Conservation (phyloP, 1,140 invertebrate genomes). For the Euwallacea fornicatus region DNA sequence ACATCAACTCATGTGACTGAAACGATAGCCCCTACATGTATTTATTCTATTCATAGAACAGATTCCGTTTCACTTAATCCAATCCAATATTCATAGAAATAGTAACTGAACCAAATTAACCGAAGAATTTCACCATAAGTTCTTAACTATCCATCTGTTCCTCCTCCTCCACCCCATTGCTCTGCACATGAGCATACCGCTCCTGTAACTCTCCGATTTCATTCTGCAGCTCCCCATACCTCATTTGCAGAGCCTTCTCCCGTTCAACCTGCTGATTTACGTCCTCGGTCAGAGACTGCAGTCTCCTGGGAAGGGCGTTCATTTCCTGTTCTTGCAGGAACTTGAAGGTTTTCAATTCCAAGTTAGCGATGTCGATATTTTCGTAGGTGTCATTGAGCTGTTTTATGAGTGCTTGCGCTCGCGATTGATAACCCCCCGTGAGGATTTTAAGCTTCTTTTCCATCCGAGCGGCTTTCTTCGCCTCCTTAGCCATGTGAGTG, state of each 20-base stretch:
- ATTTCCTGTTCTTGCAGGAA: slow-evolving; percentile 89
- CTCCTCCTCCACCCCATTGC: slow-evolving; percentile 12
- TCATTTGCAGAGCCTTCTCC: slow-evolving; percentile 83
- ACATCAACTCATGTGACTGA: too few species aligned
- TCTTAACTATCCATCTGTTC: neutral
- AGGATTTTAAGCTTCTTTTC: slow-evolving; percentile 95
- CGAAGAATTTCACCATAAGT: too few species aligned
- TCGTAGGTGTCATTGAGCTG: slow-evolving; percentile 86
- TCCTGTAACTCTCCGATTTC: slow-evolving; percentile 51
- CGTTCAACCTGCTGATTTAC: slow-evolving; percentile 89
- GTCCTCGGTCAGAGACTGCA: slow-evolving; percentile 85
- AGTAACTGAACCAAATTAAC: too few species aligned
- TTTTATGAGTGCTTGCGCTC: slow-evolving; percentile 86
- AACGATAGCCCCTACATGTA: too few species aligned
- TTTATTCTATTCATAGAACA: too few species aligned
- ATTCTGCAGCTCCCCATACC: slow-evolving; percentile 71
- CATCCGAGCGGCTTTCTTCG: slow-evolving; percentile 94
- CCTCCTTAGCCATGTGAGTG: slow-evolving; percentile 91
- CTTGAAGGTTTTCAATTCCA: slow-evolving; percentile 92
- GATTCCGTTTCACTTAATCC: too few species aligned
- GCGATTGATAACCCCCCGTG: slow-evolving; percentile 86
- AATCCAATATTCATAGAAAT: too few species aligned
- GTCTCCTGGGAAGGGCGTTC: slow-evolving; percentile 84
- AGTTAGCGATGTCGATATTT: slow-evolving; percentile 84
- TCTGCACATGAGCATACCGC: slow-evolving; percentile 26